A percentile compares a stretch with the other conserved stretches of the same genome.
Conservation (phyloP, 2,888 invertebrate genomes). For the Drosophila meridiana region DNA sequence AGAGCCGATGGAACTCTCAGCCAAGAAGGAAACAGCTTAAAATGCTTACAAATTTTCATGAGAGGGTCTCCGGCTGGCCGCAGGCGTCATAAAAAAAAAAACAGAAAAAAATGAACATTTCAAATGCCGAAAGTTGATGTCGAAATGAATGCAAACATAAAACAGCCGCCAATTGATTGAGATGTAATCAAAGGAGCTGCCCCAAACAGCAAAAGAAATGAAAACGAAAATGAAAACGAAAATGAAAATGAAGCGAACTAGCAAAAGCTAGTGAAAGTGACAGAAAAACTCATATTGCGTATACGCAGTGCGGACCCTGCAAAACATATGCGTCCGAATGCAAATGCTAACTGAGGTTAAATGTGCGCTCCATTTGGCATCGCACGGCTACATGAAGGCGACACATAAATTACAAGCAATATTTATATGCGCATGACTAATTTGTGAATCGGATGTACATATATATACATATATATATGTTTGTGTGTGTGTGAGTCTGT, state of each 20-base stretch:
- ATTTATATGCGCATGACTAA: slow-evolving; percentile 75
- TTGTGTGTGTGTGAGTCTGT: not conserved
- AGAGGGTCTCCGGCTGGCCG: slow-evolving; percentile 46
- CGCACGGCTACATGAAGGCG: slow-evolving; percentile 57
- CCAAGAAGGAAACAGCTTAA: slow-evolving; percentile 50
- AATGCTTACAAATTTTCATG: slow-evolving; percentile 71
- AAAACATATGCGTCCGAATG: slow-evolving; percentile 65
- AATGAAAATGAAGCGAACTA: slow-evolving; percentile 19
- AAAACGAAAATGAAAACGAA: slow-evolving; percentile 42
- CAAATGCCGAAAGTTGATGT: slow-evolving; percentile 68
- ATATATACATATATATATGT: no score
- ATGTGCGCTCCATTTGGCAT: slow-evolving; percentile 51
- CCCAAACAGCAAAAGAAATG: slow-evolving; percentile 25
- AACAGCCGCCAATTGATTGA: slow-evolving; percentile 81
- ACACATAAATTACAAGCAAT: slow-evolving; percentile 70
- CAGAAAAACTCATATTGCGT: slow-evolving; percentile 56
- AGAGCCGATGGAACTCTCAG: slow-evolving; percentile 17
- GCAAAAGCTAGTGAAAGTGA: slow-evolving; percentile 19
- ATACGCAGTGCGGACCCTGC: slow-evolving; percentile 54
- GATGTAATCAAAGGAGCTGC: slow-evolving; percentile 75
- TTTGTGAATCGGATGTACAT: slow-evolving; percentile 53
- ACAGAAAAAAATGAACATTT: slow-evolving; percentile 62
- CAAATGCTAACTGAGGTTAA: slow-evolving; percentile 71
- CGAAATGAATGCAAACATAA: slow-evolving; percentile 74
- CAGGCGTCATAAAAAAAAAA: slow-evolving; percentile 73